Percentiles rank a stretch among this genome's conserved stretches.
Evolutionary conservation across 2,113 vertebrate genomes (phyloP).

Genomic region (Sebastes schlegelii): DNA sequence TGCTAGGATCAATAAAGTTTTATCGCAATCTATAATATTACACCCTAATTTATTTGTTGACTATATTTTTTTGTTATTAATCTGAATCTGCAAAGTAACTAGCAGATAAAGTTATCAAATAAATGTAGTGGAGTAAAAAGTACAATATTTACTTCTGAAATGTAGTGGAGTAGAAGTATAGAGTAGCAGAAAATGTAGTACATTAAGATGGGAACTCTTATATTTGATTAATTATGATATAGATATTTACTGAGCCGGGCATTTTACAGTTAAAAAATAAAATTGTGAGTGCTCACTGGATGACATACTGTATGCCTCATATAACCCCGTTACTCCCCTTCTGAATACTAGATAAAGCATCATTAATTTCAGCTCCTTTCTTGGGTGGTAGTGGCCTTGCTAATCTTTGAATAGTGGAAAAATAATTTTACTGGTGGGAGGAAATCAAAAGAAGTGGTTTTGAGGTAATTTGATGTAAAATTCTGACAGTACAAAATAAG

Average conservation of each 20-base stretch:
- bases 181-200: neutral
- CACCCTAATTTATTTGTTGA: neutral
- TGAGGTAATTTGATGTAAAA: too few species aligned
- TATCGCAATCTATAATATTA: neutral
- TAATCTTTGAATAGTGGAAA: too few species aligned
- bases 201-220: neutral
- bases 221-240: neutral
- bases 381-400: too few species aligned
- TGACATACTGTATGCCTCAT: neutral
- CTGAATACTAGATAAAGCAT: too few species aligned
- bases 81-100: neutral
- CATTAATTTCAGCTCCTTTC: too few species aligned
- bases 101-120: neutral
- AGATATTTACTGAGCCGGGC: neutral
- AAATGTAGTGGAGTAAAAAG: neutral
- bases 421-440: too few species aligned
- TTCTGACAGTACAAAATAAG: too few species aligned
- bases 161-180: neutral
- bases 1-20: neutral
- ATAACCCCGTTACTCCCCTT: too few species aligned
- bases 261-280: neutral
- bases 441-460: too few species aligned
- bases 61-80: neutral
- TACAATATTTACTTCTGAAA: neutral
- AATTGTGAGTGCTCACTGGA: neutral